Base-by-base conservation (phyloP, 2,888 invertebrate species). In the Mesorhabditis spiculigera region DNA sequence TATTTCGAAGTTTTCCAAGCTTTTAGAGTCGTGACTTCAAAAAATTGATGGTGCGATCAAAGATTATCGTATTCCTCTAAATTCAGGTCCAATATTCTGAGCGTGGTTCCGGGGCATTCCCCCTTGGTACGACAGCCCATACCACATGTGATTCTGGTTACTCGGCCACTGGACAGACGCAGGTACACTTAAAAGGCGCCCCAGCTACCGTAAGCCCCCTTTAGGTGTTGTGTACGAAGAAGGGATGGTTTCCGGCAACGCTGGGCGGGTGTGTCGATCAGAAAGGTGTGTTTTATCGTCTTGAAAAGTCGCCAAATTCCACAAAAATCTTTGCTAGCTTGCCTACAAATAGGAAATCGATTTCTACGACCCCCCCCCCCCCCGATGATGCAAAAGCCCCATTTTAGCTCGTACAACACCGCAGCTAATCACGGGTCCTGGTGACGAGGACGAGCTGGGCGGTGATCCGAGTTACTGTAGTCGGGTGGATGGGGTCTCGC, bases 161-260 rank as follows among this genome's bases (percentile, higher is more conserved):
- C n/a, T 50, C 58, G 58, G 58, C 58, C n/a, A 50, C 58, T 13
- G 58, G 58, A 50, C 58, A 50, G n/a, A 50, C 58, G n/a, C 58
- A 50, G n/a, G 58, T 50, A 50, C n/a, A n/a, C 8, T 10, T 50
- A 50, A 50, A 50, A 28, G 3, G 28, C 28, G 28, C 28, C 28
- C 28, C 28, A 50, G 58, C 8, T 50, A 50, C 58, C 58, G 58
- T 50, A 50, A 50, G 0, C n/a, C 8, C 58, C n/a, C 8, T 50
- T 50, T 13, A 50, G 58, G 58, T 50, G 10, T n/a, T 50, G 8
- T 50, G 58, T 3, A 50, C 58, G 58, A 50, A 50, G 58, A 50
- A 50, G n/a, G 58, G 58, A 10, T 50, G 58, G 58, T 50, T 50
- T n/a, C 58, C 58, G 58, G 58, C 58, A n/a, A 13, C 58, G n/a